phyloP scores from a whole-genome alignment of 92 coral and sea anemone genomes.

The Desmophyllum pertusum region DNA sequence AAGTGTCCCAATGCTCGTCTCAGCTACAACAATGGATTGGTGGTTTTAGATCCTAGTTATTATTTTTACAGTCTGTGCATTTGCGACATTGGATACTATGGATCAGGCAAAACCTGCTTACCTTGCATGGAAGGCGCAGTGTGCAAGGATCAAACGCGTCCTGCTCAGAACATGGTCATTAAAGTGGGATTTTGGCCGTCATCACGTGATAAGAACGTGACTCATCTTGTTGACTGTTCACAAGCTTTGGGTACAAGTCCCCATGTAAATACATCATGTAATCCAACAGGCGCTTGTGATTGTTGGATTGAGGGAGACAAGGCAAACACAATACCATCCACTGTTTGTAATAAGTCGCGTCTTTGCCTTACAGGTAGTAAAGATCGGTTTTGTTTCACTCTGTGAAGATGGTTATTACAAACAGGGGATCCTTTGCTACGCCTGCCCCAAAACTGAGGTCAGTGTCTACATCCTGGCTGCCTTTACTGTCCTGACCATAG shows the following conservation, averaged over 20 bases:
- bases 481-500: conserved; percentile 25
- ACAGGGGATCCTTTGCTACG: conserved; percentile 55
- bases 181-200: conserved; percentile 80
- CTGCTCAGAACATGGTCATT: conserved; percentile 68
- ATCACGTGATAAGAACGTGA: conserved; percentile 57
- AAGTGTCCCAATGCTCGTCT: conserved; percentile 78
- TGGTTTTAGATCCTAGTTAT: conserved; percentile 71
- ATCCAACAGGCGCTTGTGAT: conserved; percentile 59
- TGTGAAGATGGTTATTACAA: conserved; percentile 54
- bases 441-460: conserved; percentile 40
- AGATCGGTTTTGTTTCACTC: conserved; percentile 65
- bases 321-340: conserved; percentile 32
- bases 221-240: conserved; percentile 70
- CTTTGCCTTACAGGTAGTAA: conserved; percentile 62
- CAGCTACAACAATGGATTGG: conserved; percentile 63
- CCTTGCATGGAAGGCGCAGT: conserved; percentile 71
- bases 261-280: conserved; percentile 43
- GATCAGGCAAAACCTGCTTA: conserved; percentile 53
- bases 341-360: conserved; percentile 48
- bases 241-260: conserved; percentile 19
- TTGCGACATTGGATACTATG: conserved; percentile 77
- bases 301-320: conserved; percentile 34
- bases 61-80: conserved; percentile 68
- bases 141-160: conserved; percentile 48
- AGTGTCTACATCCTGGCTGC: conserved; percentile 41